phyloP scores from a whole-genome alignment of 2,888 invertebrate genomes.

The Eugnorisma glareosa region DNA sequence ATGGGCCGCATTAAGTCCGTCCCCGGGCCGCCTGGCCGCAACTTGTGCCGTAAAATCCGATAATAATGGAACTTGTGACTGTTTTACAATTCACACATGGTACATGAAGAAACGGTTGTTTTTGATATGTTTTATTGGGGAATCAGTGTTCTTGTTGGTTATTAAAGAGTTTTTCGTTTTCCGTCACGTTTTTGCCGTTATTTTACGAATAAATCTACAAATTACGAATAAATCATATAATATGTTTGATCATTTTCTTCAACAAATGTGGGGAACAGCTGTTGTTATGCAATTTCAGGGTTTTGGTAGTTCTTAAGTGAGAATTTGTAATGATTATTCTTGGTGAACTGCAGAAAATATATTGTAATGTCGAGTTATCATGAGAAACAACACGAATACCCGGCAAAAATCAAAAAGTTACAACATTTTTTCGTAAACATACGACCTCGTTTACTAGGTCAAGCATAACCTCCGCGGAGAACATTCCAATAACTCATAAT shows the following conservation, averaged over 20 bases:
- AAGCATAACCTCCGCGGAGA: neutral
- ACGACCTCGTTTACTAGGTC: neutral
- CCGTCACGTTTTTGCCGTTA: neutral
- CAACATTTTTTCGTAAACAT: neutral
- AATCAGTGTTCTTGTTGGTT: conserved; percentile 22
- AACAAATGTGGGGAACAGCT: neutral
- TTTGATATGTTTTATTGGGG: conserved; percentile 39
- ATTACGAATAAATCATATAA: neutral
- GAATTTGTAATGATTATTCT: neutral
- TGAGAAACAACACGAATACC: neutral
- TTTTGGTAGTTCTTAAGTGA: neutral
- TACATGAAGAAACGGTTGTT: conserved; percentile 37
- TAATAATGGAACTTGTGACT: conserved; percentile 61
- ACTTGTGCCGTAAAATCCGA: conserved; percentile 68
- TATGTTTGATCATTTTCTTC: neutral
- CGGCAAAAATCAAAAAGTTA: neutral
- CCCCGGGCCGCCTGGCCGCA: conserved; percentile 56
- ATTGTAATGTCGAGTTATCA: neutral
- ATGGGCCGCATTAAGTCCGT: conserved; percentile 65
- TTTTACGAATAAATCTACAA: neutral
- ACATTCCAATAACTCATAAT: conserved; percentile 24
- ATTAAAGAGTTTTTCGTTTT: conserved; percentile 2
- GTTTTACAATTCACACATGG: conserved; percentile 54
- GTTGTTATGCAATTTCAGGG: neutral
- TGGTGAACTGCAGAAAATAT: neutral